A percentile compares a stretch with the other conserved stretches of the same genome.
These are phyloP conservation scores for Galerucella calmariensis DNA, from an alignment of 2,888 invertebrate species.

Conservation along the genomic window DNA sequence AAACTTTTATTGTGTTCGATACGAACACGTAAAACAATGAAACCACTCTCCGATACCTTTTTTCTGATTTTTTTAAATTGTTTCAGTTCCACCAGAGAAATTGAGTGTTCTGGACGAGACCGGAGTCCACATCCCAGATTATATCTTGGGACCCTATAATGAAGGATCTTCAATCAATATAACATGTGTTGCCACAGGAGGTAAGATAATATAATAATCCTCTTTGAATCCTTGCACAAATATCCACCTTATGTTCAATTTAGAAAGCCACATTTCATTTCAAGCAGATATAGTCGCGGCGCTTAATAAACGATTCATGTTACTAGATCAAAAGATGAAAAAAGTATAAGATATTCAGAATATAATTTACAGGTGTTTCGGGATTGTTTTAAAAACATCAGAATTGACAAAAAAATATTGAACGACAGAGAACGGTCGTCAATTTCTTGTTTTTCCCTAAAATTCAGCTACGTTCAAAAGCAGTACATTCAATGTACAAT, in stretches of 20 bases:
- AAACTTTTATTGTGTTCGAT: background rate
- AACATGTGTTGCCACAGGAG: conserved; percentile 86
- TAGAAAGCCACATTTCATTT: conserved; percentile 14
- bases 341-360: no score
- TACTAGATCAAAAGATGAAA: no score
- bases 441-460: no score
- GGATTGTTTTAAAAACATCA: no score
- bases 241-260: conserved; percentile 34
- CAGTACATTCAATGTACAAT: no score
- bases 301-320: no score
- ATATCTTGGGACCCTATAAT: conserved; percentile 85
- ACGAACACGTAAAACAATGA: conserved; percentile 6
- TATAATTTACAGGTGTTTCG: no score
- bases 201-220: conserved; percentile 68
- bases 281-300: background rate
- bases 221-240: conserved; percentile 41
- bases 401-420: no score
- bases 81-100: conserved; percentile 83
- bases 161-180: conserved; percentile 85
- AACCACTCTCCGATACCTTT: background rate
- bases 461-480: no score
- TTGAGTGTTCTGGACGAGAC: conserved; percentile 83
- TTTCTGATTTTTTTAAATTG: conserved; percentile 26
- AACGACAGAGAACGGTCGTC: no score
- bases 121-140: conserved; percentile 79